Conservation (phyloP, 2,113 vertebrate species). For the Archilochus colubris region DNA sequence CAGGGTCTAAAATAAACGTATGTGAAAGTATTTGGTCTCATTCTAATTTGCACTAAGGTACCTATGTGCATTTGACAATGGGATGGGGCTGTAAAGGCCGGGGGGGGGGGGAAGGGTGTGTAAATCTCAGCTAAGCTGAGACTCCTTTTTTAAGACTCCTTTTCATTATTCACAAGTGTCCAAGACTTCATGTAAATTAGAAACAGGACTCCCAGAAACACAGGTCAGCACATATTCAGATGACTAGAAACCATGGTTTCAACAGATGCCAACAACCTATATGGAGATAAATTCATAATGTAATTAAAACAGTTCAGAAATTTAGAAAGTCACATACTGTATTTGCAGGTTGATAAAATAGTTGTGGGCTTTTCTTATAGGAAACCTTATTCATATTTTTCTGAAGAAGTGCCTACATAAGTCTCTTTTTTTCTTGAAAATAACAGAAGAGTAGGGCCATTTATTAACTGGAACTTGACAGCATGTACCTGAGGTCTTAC, state of each 20-base stretch:
- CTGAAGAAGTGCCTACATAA: not conserved
- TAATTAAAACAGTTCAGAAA: constrained; percentile 10
- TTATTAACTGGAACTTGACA: constrained; percentile 18
- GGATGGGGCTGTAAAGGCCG: not conserved
- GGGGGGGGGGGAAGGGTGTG: too few species aligned
- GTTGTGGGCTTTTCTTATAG: not conserved
- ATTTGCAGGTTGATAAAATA: constrained; percentile 5
- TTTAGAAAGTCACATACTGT: not conserved
- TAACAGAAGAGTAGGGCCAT: not conserved
- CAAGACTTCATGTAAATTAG: not conserved
- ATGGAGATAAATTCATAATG: not conserved
- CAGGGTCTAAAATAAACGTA: not conserved
- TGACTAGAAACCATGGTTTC: not conserved
- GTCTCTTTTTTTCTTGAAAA: constrained; percentile 22
- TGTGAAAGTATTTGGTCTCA: not conserved
- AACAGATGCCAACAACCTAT: not conserved
- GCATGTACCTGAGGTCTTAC: not conserved
- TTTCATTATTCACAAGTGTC: not conserved
- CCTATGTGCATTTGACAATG: not conserved
- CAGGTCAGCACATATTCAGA: not conserved
- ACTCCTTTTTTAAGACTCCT: not conserved
- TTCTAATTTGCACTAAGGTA: not conserved
- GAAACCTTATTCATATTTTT: not conserved
- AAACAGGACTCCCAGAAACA: not conserved
- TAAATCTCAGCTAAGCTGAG: not conserved